Percentiles rank a stretch among this genome's conserved stretches.
phyloP scores from a whole-genome alignment of 2,113 vertebrate species.

The Xiphophorus hellerii region DNA sequence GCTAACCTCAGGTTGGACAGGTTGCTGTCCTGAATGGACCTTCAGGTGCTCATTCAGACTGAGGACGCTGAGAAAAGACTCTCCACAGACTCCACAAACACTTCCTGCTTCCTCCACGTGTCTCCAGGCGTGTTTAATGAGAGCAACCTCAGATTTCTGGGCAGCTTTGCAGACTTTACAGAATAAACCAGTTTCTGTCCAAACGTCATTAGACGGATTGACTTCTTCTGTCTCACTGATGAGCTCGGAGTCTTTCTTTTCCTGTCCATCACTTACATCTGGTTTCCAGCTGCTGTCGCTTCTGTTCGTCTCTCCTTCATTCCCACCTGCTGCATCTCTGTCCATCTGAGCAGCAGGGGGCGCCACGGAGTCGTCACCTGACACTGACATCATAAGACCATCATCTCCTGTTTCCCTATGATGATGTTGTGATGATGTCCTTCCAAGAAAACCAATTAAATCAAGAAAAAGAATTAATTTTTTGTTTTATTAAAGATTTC shows the following conservation, averaged over 20 bases:
- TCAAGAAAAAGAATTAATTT: too few species aligned
- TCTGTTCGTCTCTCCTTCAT: background rate
- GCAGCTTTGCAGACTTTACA: constrained; percentile 35
- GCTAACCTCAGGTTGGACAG: background rate
- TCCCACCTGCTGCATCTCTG: accelerated
- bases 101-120: constrained; percentile 12
- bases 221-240: background rate
- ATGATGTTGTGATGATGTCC: background rate
- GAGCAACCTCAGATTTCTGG: background rate
- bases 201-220: background rate
- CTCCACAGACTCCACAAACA: constrained; percentile 44
- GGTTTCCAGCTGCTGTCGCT: constrained; percentile 13
- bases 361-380: background rate
- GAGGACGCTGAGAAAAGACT: constrained; percentile 4
- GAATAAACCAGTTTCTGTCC: background rate
- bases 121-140: constrained; percentile 31
- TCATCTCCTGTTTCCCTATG: background rate
- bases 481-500: too few species aligned
- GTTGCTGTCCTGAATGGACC: background rate
- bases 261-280: background rate
- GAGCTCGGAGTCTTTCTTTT: background rate
- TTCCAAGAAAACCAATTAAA: background rate
- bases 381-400: background rate
- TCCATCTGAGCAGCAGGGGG: background rate
- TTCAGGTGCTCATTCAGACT: constrained; percentile 13